These are phyloP conservation scores for Cirrhinus mrigala DNA, from an alignment of 2,797 vertebrate genomes.

Conservation along the genomic window DNA sequence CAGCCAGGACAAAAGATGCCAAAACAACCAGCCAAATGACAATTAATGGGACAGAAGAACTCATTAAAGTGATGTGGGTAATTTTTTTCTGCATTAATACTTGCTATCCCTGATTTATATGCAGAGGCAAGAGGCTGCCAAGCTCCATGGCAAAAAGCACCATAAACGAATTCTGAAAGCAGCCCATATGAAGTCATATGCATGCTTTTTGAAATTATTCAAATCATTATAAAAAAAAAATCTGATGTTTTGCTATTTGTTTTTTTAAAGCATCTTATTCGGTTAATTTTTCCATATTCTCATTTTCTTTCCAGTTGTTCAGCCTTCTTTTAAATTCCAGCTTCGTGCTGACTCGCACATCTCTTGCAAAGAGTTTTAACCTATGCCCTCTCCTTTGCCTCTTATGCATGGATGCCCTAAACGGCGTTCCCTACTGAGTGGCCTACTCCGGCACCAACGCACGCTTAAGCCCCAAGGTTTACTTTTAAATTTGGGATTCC, in stretches of 20 bases:
- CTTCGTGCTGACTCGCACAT: not conserved
- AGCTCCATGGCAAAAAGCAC: not conserved
- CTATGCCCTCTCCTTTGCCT: slow-evolving; percentile 11
- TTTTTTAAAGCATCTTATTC: not conserved
- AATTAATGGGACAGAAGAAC: not conserved
- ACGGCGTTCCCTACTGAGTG: slow-evolving; percentile 43
- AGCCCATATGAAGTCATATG: not conserved
- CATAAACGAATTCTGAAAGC: not conserved
- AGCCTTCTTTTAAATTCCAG: not conserved
- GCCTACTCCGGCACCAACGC: slow-evolving; percentile 21
- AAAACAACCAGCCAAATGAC: not conserved
- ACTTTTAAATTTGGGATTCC: slow-evolving; percentile 55
- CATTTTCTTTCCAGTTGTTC: not conserved
- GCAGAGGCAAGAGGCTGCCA: not conserved
- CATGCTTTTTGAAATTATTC: not conserved
- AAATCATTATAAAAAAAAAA: not conserved
- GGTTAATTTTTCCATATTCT: not conserved
- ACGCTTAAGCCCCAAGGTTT: slow-evolving; percentile 56
- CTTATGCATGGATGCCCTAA: slow-evolving; percentile 43
- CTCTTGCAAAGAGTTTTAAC: slow-evolving; percentile 20
- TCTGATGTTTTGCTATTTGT: not conserved
- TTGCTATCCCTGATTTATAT: not conserved
- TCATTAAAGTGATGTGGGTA: not conserved
- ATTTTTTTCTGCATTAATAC: not conserved
- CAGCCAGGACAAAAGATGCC: not conserved